A percentile compares a stretch with the other conserved stretches of the same genome.
Conservation (phyloP, 2,888 invertebrate genomes). For the Rugalucina vietnamica region DNA sequence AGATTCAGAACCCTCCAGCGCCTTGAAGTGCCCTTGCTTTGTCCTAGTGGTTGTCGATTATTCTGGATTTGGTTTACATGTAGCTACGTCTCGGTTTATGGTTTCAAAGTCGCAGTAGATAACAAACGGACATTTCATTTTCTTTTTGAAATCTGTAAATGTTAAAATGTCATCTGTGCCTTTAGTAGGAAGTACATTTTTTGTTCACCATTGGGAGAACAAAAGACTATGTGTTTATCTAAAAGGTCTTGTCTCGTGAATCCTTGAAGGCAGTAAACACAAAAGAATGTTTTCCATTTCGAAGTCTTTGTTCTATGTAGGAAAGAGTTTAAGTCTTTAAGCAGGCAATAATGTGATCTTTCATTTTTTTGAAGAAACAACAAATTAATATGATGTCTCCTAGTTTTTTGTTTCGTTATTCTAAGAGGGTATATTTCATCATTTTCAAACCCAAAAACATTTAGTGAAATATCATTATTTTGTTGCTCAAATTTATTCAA, state of each 20-base stretch:
- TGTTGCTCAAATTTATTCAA: slow-evolving; percentile 43
- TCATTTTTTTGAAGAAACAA: background rate
- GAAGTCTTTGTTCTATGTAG: slow-evolving; percentile 4
- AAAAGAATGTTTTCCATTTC: background rate
- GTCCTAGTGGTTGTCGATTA: background rate
- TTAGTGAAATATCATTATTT: slow-evolving; percentile 38
- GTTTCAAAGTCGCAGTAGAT: background rate
- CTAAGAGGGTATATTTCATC: slow-evolving; percentile 26
- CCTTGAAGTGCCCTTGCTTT: too few species aligned
- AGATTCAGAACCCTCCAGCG: too few species aligned
- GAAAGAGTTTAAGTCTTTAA: slow-evolving; percentile 10
- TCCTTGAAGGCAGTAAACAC: slow-evolving; percentile 26
- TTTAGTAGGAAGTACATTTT: background rate
- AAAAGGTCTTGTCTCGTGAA: background rate
- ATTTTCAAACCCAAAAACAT: slow-evolving; percentile 40
- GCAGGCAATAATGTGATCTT: slow-evolving; percentile 26
- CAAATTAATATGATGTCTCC: slow-evolving; percentile 13
- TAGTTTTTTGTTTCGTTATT: slow-evolving; percentile 32
- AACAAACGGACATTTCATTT: too few species aligned
- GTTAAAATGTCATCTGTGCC: too few species aligned
- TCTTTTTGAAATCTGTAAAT: too few species aligned
- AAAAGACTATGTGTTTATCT: background rate
- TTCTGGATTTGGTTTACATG: background rate
- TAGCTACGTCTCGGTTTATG: background rate
- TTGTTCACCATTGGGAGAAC: background rate